Base-by-base conservation (phyloP, 2,797 vertebrate genomes). In the Sebastes variabilis region DNA sequence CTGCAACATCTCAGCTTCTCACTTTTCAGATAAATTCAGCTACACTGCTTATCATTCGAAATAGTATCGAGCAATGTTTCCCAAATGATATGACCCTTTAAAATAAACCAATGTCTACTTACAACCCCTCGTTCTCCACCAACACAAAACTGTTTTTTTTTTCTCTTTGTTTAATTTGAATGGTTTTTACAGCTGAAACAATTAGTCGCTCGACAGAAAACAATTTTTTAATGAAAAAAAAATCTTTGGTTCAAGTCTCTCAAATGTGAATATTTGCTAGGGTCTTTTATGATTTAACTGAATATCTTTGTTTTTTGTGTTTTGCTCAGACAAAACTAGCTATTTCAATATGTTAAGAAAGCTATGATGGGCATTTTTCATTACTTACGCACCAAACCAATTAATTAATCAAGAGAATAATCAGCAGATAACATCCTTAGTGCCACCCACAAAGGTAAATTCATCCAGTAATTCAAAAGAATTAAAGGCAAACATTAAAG, bases 11-110 rank as follows among this genome's bases (percentile, higher is more conserved):
- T 70, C 49, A 49, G 25, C 22, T 67, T 75, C 77, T 80, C 58
- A 67, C 80, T 66, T 75, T 55, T 6, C n/a, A 62, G 66, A 77
- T 69, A 36, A 55, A 61, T 66, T 58, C 27, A 69, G 74, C 70
- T 18, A 2, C 9, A 22, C 12, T 14, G 18, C 59, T 54, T 42
- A 75, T 69, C 25, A 64, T 79, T 65, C 8, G 18, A 24, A 80
- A 75, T n/a, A 60, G 29, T 22, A 25, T 18, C 9, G 14, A 30
- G 22, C n/a, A 25, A 38, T 34, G 32, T 52, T 61, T 59, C 42
- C 32, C 13, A 56, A 30, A 59, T 20, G 0, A 29, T 62, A 14
- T 30, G 16, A 29, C 61, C 4, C 34, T 66, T n/a, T 14, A 52
- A 52, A 62, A 55, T 20, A 24, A 32, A 65, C 25, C 5, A n/a